Conservation (phyloP, 1,140 invertebrate species). For the Coptotermes formosanus region DNA sequence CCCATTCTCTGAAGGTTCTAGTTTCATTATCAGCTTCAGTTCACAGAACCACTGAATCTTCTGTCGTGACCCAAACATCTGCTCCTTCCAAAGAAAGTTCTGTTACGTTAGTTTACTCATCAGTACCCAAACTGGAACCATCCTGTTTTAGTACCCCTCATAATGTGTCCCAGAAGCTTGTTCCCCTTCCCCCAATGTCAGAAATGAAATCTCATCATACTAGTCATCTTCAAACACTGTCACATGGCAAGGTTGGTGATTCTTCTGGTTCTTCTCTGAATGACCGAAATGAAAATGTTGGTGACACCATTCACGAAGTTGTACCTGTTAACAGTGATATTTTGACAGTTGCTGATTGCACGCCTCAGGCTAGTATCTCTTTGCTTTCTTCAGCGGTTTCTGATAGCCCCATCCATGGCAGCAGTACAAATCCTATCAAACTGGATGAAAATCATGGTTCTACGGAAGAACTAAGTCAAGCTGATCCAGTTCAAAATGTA, state of each 20-base stretch:
- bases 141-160: not conserved
- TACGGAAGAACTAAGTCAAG: not conserved
- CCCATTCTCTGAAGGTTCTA: not conserved
- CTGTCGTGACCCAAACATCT: not conserved
- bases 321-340: not conserved
- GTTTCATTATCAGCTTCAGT: not conserved
- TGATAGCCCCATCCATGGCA: not conserved
- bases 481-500: not conserved
- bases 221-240: not conserved
- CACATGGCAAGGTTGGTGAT: not conserved
- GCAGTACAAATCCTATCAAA: not conserved
- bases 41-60: not conserved
- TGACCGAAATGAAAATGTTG: not conserved
- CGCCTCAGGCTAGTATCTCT: too few species aligned
- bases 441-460: slow-evolving; percentile 15
- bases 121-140: slow-evolving; percentile 22
- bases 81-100: slow-evolving; percentile 21
- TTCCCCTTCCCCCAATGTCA: slow-evolving; percentile 21
- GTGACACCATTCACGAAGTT: not conserved
- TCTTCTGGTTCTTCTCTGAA: not conserved
- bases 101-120: slow-evolving; percentile 31
- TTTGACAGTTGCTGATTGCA: not conserved
- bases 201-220: slow-evolving; percentile 15
- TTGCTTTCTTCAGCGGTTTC: not conserved
- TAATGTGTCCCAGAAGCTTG: slow-evolving; percentile 5